phyloP scores from a whole-genome alignment of 2,113 vertebrate genomes.

The Corythoichthys haematopterus region DNA sequence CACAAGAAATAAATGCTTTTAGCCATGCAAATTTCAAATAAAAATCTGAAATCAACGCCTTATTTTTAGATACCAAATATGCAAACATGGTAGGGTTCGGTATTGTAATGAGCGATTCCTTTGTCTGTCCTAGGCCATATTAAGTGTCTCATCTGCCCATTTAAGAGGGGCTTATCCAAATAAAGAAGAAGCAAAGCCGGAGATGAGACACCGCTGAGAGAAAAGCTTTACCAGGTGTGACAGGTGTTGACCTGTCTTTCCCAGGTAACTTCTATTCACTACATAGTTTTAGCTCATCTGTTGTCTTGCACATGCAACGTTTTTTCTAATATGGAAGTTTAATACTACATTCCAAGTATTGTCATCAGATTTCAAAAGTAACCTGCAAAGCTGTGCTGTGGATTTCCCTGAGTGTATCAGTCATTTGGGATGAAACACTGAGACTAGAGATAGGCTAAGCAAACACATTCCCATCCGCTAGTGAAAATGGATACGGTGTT shows the following conservation, averaged over 20 bases:
- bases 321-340: not conserved
- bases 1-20: too few species aligned
- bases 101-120: not conserved
- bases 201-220: conserved; percentile 40
- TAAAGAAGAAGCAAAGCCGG: conserved; percentile 37
- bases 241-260: conserved; percentile 48
- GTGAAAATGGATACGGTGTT: conserved; percentile 73
- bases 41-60: not conserved
- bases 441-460: conserved; percentile 57
- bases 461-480: conserved; percentile 64
- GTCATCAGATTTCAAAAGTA: not conserved
- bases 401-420: conserved; percentile 34
- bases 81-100: not conserved
- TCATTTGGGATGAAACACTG: conserved; percentile 41
- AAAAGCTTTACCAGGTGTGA: conserved; percentile 40
- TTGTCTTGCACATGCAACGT: not conserved
- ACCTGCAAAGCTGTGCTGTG: not conserved
- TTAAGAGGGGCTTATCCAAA: conserved; percentile 27
- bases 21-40: too few species aligned
- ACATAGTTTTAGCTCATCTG: not conserved
- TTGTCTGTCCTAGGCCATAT: not conserved
- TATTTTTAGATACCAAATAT: not conserved
- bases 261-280: conserved; percentile 19
- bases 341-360: conserved; percentile 7
- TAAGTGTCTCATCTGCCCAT: conserved; percentile 10